These are phyloP conservation scores for Panulirus ornatus DNA, from an alignment of 1,140 invertebrate genomes.

Conservation along the genomic window DNA sequence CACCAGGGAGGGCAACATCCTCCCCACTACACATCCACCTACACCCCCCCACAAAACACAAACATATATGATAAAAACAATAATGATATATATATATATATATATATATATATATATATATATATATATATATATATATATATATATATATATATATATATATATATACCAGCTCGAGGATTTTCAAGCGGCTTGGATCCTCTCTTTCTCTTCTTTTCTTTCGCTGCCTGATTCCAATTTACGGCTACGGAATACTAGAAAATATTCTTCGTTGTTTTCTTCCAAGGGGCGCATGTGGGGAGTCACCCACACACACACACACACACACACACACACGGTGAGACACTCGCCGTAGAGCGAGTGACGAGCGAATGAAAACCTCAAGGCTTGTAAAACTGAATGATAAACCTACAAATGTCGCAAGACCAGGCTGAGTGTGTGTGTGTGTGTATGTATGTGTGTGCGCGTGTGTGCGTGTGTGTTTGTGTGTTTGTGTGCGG, in stretches of 20 bases:
- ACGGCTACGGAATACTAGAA: slow-evolving; percentile 22
- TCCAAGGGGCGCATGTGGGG: neutral
- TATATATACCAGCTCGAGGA: neutral
- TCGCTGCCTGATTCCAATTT: slow-evolving; percentile 37
- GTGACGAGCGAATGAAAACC: slow-evolving; percentile 64
- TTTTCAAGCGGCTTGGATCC: neutral
- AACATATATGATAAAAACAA: too few species aligned
- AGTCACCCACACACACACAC: neutral
- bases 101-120: too few species aligned
- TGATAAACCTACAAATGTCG: slow-evolving; percentile 66
- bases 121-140: slow-evolving; percentile 7
- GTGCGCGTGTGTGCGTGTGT: slow-evolving; percentile 34
- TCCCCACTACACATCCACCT: too few species aligned
- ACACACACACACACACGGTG: neutral
- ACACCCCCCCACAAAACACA: too few species aligned
- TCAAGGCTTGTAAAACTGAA: slow-evolving; percentile 59
- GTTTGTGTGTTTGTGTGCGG: neutral
- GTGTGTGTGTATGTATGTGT: slow-evolving; percentile 52
- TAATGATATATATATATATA: too few species aligned
- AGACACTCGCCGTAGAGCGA: slow-evolving; percentile 45
- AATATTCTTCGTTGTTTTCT: slow-evolving; percentile 30
- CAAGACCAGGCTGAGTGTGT: slow-evolving; percentile 25
- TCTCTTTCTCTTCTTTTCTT: slow-evolving; percentile 18
- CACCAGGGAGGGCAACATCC: too few species aligned
- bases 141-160: slow-evolving; percentile 1